These are phyloP conservation scores for Cariama cristata DNA, from an alignment of 2,113 vertebrate species.

Conservation along the genomic window DNA sequence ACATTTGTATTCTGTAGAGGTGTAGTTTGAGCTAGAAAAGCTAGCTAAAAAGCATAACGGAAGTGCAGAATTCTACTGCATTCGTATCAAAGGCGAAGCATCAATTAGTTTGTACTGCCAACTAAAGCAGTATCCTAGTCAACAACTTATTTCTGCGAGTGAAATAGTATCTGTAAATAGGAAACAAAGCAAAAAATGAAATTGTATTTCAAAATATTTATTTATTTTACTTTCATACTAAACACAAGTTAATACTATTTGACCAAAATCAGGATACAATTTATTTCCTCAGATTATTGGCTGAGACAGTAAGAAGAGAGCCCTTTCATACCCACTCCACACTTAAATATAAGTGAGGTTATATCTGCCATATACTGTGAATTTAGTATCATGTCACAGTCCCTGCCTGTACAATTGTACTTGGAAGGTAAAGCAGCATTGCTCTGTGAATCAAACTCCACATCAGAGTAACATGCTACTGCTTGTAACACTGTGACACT, in stretches of 20 bases:
- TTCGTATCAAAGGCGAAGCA: neutral
- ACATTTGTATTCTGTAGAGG: neutral
- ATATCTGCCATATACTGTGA: neutral
- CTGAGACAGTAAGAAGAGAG: neutral
- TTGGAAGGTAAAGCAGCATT: neutral
- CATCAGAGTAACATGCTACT: neutral
- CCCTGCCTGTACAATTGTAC: neutral
- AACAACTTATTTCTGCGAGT: neutral
- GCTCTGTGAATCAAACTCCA: neutral
- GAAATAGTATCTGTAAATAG: neutral
- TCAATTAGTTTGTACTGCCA: neutral
- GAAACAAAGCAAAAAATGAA: conserved; percentile 49
- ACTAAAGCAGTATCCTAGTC: neutral
- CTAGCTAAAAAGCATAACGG: neutral
- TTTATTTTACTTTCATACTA: conserved; percentile 56
- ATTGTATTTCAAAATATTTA: conserved; percentile 1
- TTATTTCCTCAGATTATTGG: neutral
- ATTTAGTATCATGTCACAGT: neutral
- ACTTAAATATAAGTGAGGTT: conserved; percentile 4
- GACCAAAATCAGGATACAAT: conserved; percentile 28
- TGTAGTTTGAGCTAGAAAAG: neutral
- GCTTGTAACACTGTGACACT: neutral
- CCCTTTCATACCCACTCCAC: neutral
- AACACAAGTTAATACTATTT: conserved; percentile 1
- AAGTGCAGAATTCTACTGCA: neutral